These are phyloP conservation scores for Darevskia mixta DNA, from an alignment of 2,797 vertebrate species.

Conservation along the genomic window DNA sequence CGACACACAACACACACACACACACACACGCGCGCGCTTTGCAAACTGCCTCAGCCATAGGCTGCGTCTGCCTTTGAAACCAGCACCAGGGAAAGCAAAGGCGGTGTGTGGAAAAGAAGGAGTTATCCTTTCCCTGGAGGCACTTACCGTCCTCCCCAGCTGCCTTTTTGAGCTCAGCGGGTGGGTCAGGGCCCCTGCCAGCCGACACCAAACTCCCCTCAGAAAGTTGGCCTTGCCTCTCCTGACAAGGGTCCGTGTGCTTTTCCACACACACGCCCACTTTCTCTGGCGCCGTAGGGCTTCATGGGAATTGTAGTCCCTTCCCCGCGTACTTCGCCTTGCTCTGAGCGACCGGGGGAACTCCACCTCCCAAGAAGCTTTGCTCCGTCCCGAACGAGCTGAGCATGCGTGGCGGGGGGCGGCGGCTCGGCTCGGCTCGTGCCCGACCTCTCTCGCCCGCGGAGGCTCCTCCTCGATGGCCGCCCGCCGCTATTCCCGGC, in stretches of 20 bases:
- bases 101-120: no score
- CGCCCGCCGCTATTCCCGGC: not conserved
- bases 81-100: no score
- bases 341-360: not conserved
- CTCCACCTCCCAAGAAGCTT: conserved; percentile 16
- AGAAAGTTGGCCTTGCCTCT: not conserved
- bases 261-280: no score
- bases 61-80: not conserved
- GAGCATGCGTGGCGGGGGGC: not conserved
- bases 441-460: no score
- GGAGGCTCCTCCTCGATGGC: not conserved
- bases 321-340: accelerated
- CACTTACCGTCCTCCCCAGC: not conserved
- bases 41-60: not conserved
- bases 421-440: no score
- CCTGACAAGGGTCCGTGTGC: not conserved
- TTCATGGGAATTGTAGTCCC: conserved; percentile 26
- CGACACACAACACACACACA: no score
- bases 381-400: not conserved
- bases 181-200: no score
- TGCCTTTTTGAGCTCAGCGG: not conserved
- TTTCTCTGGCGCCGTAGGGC: not conserved
- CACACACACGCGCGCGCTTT: no score
- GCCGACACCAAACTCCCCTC: not conserved
- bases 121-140: not conserved